A percentile compares a stretch with the other conserved stretches of the same genome.
phyloP scores from a whole-genome alignment of 2,797 vertebrate genomes.

The Glyptemys insculpta region DNA sequence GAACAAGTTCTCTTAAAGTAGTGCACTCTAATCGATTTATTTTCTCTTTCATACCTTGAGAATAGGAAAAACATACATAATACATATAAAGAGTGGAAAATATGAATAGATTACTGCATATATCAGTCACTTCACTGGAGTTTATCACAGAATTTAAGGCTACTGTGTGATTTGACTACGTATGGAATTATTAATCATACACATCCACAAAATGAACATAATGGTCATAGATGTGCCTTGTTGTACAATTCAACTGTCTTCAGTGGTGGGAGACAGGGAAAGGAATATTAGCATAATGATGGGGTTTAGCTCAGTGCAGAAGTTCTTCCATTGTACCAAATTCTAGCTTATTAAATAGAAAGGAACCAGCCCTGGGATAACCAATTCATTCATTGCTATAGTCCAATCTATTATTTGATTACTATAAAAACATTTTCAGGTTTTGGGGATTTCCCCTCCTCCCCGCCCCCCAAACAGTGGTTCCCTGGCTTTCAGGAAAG shows the following conservation, averaged over 20 bases:
- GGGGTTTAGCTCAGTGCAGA: accelerated
- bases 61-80: neutral
- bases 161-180: neutral
- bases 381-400: neutral
- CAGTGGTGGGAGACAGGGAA: neutral
- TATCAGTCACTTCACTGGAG: neutral
- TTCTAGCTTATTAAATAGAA: slow-evolving; percentile 5
- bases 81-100: neutral
- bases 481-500: neutral
- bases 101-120: neutral
- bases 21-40: neutral
- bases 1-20: neutral
- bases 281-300: neutral
- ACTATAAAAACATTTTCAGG: neutral
- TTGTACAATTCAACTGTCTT: neutral
- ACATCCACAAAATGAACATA: neutral
- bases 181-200: neutral
- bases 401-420: neutral
- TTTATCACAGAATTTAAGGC: neutral
- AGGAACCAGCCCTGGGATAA: neutral
- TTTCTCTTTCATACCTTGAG: neutral
- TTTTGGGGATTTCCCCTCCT: neutral
- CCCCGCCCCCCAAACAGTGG: neutral
- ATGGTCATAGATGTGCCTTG: neutral
- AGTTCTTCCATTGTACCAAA: neutral